These are phyloP conservation scores for Endotricha flammealis DNA, from an alignment of 2,888 invertebrate species.

Conservation along the genomic window DNA sequence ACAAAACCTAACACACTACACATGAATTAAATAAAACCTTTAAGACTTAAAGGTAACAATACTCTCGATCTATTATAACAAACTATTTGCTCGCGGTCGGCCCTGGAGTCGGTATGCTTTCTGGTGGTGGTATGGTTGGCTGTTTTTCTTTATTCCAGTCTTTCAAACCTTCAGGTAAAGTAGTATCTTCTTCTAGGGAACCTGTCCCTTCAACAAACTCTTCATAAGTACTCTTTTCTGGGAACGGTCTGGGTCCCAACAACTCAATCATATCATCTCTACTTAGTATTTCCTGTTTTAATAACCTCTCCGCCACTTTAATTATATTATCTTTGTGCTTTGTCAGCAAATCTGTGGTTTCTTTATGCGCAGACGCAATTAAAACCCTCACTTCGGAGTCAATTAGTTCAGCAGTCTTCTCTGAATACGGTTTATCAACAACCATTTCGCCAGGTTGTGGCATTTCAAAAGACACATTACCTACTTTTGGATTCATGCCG, in stretches of 20 bases:
- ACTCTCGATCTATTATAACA: no score
- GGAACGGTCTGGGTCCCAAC: constrained; percentile 95
- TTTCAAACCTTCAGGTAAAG: constrained; percentile 95
- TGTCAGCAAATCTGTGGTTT: constrained; percentile 86
- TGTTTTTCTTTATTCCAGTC: constrained; percentile 92
- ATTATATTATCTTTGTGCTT: constrained; percentile 91
- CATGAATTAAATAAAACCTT: neutral
- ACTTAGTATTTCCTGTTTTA: constrained; percentile 96
- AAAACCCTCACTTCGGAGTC: constrained; percentile 89
- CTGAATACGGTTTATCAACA: constrained; percentile 98
- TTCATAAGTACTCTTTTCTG: constrained; percentile 99
- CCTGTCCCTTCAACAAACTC: constrained; percentile 99
- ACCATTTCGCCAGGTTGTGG: constrained; percentile 95
- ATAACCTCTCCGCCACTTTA: constrained; percentile 91
- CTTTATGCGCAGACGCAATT: constrained; percentile 83
- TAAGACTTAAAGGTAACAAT: no score
- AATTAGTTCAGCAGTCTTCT: constrained; percentile 96
- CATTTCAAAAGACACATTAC: constrained; percentile 97
- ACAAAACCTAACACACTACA: neutral
- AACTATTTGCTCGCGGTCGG: constrained; percentile 48
- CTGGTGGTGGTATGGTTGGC: constrained; percentile 31
- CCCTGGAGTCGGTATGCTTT: constrained; percentile 40
- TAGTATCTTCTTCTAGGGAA: constrained; percentile 97
- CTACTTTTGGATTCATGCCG: constrained; percentile 98
- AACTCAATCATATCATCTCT: constrained; percentile 99